Evolutionary conservation across 2,888 invertebrate species (phyloP).

Genomic region (Lamellibrachia satsuma): DNA sequence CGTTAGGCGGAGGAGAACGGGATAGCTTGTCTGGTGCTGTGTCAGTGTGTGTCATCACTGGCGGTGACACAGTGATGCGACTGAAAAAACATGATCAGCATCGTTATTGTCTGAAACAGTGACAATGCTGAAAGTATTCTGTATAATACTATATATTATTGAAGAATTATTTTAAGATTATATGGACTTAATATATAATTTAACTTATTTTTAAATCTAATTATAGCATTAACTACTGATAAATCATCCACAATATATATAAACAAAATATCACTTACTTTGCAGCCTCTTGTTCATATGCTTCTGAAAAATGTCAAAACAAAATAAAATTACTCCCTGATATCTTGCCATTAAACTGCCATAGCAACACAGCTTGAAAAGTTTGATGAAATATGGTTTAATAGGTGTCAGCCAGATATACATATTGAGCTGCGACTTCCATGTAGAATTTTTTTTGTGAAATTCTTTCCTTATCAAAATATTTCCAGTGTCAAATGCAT

Average conservation of each 20-base stretch:
- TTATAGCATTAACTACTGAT: too few species aligned
- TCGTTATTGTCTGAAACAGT: not conserved
- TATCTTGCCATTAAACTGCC: not conserved
- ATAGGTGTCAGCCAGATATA: not conserved
- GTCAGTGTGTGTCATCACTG: conserved; percentile 2
- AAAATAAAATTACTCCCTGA: not conserved
- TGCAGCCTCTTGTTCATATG: conserved; percentile 5
- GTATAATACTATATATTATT: not conserved
- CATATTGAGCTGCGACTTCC: not conserved
- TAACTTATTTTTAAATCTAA: not conserved
- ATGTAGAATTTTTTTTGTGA: not conserved
- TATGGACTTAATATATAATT: not conserved
- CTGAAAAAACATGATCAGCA: not conserved
- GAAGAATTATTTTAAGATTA: not conserved
- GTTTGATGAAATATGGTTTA: not conserved
- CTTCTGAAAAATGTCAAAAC: not conserved
- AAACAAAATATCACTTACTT: not conserved
- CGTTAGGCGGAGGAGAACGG: not conserved
- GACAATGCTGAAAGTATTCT: not conserved
- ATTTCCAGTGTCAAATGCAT: not conserved
- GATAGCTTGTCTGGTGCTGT: conserved; percentile 14
- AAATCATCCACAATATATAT: not conserved
- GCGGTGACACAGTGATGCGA: not conserved
- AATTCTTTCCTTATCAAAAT: not conserved
- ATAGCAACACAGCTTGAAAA: not conserved